phyloP scores from a whole-genome alignment of 2,888 invertebrate species.

The Melipona bicolor region DNA sequence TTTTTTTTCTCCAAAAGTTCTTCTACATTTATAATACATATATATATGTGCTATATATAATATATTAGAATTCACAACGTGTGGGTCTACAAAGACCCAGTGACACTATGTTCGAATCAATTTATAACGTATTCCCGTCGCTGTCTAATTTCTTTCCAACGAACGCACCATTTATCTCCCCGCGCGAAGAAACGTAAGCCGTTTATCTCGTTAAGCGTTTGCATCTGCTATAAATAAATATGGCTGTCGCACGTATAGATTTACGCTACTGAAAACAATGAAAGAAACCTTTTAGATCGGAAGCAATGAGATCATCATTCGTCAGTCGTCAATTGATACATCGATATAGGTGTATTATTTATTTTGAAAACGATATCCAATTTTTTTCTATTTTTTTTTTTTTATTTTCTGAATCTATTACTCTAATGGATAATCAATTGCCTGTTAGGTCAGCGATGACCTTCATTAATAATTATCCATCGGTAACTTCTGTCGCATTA shows the following conservation, averaged over 20 bases:
- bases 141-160: slow-evolving; percentile 25
- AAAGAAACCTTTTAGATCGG: too few species aligned
- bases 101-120: slow-evolving; percentile 19
- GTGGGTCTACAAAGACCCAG: background rate
- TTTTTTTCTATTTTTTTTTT: too few species aligned
- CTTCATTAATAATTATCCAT: background rate
- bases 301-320: too few species aligned
- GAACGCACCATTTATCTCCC: slow-evolving; percentile 33
- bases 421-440: background rate
- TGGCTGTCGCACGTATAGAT: too few species aligned
- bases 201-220: slow-evolving; percentile 21
- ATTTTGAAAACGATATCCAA: background rate
- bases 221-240: slow-evolving; percentile 25
- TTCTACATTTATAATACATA: too few species aligned
- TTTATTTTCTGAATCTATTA: background rate
- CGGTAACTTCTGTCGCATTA: background rate
- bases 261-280: too few species aligned
- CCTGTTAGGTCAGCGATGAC: background rate
- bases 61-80: background rate
- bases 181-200: background rate
- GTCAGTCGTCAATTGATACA: background rate
- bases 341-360: background rate
- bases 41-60: background rate
- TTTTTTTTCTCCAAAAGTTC: too few species aligned
- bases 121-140: slow-evolving; percentile 6